phyloP scores from a whole-genome alignment of 2,888 invertebrate species.

The Busseola fusca region DNA sequence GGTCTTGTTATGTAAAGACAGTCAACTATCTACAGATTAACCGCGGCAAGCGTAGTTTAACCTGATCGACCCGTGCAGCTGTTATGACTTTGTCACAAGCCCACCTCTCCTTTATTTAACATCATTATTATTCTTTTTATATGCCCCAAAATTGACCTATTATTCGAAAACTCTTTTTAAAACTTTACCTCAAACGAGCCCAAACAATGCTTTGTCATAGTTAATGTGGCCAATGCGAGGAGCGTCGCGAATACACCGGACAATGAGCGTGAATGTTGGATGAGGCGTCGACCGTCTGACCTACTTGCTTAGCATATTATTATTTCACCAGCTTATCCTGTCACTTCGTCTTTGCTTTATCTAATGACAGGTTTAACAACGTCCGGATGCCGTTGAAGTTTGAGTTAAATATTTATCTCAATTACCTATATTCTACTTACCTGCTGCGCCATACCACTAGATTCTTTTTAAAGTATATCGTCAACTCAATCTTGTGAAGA shows the following conservation, averaged over 20 bases:
- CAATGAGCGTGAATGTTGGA: slow-evolving; percentile 70
- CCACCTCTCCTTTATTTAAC: not conserved
- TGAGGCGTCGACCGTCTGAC: slow-evolving; percentile 66
- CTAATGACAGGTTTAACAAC: slow-evolving; percentile 30
- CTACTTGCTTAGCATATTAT: slow-evolving; percentile 61
- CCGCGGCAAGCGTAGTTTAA: too few species aligned
- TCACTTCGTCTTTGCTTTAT: slow-evolving; percentile 36
- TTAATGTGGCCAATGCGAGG: slow-evolving; percentile 9
- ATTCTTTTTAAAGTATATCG: not conserved
- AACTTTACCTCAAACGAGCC: not conserved
- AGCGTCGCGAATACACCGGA: slow-evolving; percentile 33
- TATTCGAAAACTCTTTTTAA: not conserved
- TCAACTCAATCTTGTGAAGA: not conserved
- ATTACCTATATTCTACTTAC: not conserved
- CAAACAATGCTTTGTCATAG: not conserved
- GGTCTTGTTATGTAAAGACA: too few species aligned
- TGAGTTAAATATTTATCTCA: not conserved
- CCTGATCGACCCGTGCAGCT: too few species aligned
- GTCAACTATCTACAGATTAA: too few species aligned
- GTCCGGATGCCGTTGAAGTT: not conserved
- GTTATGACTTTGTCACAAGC: too few species aligned
- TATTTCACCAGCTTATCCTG: slow-evolving; percentile 56
- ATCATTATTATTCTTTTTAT: too few species aligned
- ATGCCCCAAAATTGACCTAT: not conserved
- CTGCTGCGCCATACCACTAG: not conserved